Percentiles rank a stretch among this genome's conserved stretches.
Conservation (phyloP, 2,113 vertebrate genomes). For the Ciconia boyciana region DNA sequence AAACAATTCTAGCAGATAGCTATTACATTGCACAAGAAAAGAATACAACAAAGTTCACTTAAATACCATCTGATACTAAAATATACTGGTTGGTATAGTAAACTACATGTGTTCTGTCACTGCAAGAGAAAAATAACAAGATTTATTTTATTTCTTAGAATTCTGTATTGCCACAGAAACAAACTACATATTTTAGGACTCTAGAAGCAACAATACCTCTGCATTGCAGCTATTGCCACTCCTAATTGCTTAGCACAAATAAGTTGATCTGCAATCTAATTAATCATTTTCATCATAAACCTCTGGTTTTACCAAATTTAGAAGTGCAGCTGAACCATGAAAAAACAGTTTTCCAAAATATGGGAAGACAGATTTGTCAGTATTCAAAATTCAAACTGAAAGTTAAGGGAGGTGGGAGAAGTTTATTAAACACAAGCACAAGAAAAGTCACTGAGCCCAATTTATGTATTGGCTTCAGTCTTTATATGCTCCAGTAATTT, state of each 20-base stretch:
- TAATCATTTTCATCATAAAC: not conserved
- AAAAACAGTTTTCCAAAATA: not conserved
- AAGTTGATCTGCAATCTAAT: not conserved
- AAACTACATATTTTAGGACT: rapidly evolving
- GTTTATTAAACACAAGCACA: not conserved
- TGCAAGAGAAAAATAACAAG: not conserved
- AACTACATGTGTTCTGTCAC: not conserved
- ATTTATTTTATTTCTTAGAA: not conserved
- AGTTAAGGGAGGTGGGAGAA: not conserved
- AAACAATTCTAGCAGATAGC: not conserved
- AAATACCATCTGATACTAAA: not conserved
- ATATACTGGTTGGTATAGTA: not conserved
- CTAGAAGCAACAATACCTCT: not conserved
- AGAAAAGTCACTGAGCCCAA: not conserved
- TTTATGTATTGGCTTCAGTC: not conserved
- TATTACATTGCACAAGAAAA: not conserved
- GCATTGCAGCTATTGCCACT: not conserved
- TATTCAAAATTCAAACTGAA: not conserved
- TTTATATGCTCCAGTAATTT: not conserved
- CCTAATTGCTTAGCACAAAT: not conserved
- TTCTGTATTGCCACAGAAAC: not conserved
- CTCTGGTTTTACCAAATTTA: not conserved
- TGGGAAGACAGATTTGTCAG: not conserved
- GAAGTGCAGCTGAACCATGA: not conserved
- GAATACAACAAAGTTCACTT: not conserved